Conservation (phyloP, 2,888 invertebrate species). For the Hirudinaria manillensis region DNA sequence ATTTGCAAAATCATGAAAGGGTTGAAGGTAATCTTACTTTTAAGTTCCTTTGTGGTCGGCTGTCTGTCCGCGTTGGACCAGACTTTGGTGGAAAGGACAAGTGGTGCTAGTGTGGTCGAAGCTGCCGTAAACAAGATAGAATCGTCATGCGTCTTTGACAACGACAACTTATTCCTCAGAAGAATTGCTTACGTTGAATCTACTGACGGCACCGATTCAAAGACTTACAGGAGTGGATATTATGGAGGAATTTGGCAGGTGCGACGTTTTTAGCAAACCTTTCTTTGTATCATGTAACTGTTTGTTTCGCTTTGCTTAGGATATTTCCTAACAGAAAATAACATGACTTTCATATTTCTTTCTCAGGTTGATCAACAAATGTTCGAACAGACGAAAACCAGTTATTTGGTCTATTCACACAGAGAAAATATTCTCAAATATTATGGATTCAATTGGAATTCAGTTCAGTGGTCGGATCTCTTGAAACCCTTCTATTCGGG, state of each 20-base stretch:
- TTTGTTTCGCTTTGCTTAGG: not conserved
- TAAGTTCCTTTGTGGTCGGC: not conserved
- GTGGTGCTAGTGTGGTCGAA: conserved; percentile 28
- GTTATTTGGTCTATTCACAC: not conserved
- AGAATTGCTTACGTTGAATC: conserved; percentile 44
- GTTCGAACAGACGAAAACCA: not conserved
- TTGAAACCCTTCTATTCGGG: conserved; percentile 18
- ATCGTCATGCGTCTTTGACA: conserved; percentile 39
- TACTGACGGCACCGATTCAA: conserved; percentile 39
- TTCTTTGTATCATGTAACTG: not conserved
- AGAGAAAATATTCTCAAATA: not conserved
- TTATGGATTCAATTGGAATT: conserved; percentile 7
- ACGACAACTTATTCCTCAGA: conserved; percentile 42
- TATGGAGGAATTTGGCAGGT: conserved; percentile 46
- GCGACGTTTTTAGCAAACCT: not conserved
- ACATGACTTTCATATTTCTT: not conserved
- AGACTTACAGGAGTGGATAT: conserved; percentile 40
- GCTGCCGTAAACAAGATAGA: conserved; percentile 21
- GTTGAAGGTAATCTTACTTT: no score
- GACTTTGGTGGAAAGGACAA: conserved; percentile 18
- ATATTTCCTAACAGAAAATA: not conserved
- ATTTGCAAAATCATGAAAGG: no score
- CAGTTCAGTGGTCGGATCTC: not conserved
- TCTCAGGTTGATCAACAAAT: not conserved
- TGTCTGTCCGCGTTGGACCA: conserved; percentile 11